Base-by-base conservation (phyloP, 2,888 invertebrate species). In the Labia minor region DNA sequence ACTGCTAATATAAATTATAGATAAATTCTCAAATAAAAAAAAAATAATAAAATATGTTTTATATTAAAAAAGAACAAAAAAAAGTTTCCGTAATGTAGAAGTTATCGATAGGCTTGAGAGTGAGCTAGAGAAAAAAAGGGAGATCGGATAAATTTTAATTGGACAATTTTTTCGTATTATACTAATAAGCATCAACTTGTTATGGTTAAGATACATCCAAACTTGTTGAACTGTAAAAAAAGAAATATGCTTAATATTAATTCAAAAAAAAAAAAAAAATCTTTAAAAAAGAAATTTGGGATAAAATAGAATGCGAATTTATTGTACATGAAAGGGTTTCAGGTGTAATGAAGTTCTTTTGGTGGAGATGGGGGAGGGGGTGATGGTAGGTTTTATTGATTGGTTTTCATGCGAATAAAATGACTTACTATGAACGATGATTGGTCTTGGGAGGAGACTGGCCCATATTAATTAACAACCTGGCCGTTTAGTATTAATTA, bases 401-500 rank as follows among this genome's bases (percentile, higher is more conserved):
- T 26, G 26, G 26, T 26, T 26, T n/a, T 26, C 4, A 26, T 3
- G 26, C 26, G 3, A 16, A 10, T n/a, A 14, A 11, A 49, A 49
- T 49, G 49, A 49, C 16, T 11, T 49, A 49, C 6, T 16, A 14
- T 14, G 49, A 14, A 11, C 16, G 49, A 49, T 49, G 49, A 49
- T 26, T 49, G 49, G 49, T 49, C 49, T 49, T 49, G 49, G 49
- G 49, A 49, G 49, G 49, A 49, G 49, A 14, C 49, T 49, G 49
- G 8, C 49, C 49, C 49, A 49, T 49, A 49, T 49, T 49, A 49
- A 49, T 49, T 49, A 49, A 49, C 49, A 49, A 49, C 49, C 49
- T 49, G 49, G 49, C 49, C 49, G 49, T 49, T 49, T 49, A 49
- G 49, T 49, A 49, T 49, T 49, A 49, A 49, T 49, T 49, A 49